phyloP scores from a whole-genome alignment of 2,113 vertebrate species.

The Podocnemis expansa region DNA sequence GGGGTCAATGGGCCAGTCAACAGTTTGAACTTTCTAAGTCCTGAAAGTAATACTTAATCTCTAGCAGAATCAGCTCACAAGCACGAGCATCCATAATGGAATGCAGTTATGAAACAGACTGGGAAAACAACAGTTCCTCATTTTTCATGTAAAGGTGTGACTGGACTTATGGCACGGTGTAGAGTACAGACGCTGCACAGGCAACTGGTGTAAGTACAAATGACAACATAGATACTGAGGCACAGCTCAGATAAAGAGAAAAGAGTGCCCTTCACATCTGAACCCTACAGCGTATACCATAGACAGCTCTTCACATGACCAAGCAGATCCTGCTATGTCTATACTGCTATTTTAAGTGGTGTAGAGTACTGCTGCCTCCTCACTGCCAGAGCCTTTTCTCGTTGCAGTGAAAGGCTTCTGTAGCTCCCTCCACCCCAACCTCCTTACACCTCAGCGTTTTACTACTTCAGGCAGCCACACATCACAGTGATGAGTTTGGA shows the following conservation, averaged over 20 bases:
- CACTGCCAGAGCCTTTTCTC: not conserved
- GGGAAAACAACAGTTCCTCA: not conserved
- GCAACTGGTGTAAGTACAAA: not conserved
- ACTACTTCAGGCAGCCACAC: not conserved
- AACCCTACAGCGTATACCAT: not conserved
- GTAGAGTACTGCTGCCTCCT: not conserved
- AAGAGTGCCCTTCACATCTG: not conserved
- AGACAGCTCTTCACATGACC: not conserved
- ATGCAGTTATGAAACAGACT: not conserved
- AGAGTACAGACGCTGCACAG: not conserved
- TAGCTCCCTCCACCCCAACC: not conserved
- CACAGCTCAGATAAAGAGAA: not conserved
- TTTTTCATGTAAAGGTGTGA: not conserved
- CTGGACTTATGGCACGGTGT: not conserved
- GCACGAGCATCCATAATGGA: not conserved
- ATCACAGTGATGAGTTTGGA: not conserved
- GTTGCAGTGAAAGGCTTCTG: not conserved
- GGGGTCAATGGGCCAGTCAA: slow-evolving; percentile 5
- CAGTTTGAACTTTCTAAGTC: not conserved
- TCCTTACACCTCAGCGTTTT: not conserved
- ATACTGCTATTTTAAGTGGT: not conserved
- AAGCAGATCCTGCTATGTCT: not conserved
- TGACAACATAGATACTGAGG: not conserved
- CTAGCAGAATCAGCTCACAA: not conserved
- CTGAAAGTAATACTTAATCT: not conserved